These are phyloP conservation scores for Epizoanthus illoricatus DNA, from an alignment of 92 coral and sea anemone genomes.

Conservation along the genomic window DNA sequence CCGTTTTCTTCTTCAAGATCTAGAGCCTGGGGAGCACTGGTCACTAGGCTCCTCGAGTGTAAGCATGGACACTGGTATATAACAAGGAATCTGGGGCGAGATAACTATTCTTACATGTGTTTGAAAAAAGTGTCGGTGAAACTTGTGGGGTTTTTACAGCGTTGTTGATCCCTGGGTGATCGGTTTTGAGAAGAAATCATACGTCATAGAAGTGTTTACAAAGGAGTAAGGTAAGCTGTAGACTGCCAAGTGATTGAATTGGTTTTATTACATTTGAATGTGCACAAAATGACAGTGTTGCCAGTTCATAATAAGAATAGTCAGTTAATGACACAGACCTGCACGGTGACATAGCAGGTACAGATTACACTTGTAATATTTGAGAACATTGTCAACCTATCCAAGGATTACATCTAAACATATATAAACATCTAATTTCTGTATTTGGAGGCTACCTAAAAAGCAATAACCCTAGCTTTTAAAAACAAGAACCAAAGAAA, in stretches of 20 bases:
- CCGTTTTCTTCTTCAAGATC: constrained; percentile 15
- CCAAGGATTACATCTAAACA: too few relatives aligned
- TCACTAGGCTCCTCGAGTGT: constrained; percentile 11
- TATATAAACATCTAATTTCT: too few relatives aligned
- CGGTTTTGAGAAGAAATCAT: not conserved
- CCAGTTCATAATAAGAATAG: too few relatives aligned
- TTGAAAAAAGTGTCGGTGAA: too few relatives aligned
- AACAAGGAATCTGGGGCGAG: too few relatives aligned
- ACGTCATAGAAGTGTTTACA: not conserved
- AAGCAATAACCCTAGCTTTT: too few relatives aligned
- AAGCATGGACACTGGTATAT: too few relatives aligned
- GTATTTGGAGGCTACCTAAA: too few relatives aligned
- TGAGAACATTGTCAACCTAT: too few relatives aligned
- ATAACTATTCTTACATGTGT: too few relatives aligned
- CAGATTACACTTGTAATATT: not conserved
- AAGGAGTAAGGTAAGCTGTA: not conserved
- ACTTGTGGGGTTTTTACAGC: not conserved
- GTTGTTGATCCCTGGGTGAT: not conserved
- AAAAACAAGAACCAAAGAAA: too few relatives aligned
- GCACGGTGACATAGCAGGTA: not conserved
- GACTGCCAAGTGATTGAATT: not conserved
- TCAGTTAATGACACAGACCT: not conserved
- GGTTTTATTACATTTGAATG: not conserved
- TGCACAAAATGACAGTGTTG: too few relatives aligned
- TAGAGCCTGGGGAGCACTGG: constrained; percentile 18